phyloP scores from a whole-genome alignment of 2,888 invertebrate genomes.

The Drosophila nr. medialis region DNA sequence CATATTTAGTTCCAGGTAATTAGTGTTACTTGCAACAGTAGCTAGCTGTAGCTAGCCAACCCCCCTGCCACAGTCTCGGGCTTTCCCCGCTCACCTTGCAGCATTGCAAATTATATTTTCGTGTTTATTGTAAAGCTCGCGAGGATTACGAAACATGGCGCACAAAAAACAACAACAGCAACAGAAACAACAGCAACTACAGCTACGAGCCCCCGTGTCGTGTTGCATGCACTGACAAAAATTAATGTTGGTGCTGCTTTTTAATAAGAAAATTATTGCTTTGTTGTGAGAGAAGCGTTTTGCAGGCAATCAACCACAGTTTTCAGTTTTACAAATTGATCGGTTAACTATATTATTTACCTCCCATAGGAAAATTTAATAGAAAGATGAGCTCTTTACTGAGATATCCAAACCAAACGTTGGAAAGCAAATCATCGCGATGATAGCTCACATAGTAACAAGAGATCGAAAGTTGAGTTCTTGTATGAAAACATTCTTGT shows the following conservation, averaged over 20 bases:
- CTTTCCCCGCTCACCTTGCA: slow-evolving; percentile 38
- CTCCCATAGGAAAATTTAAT: fast-evolving
- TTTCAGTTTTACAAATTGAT: neutral
- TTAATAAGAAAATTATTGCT: neutral
- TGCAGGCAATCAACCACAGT: neutral
- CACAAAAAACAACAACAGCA: slow-evolving; percentile 24
- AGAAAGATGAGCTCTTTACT: neutral
- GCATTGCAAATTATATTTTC: slow-evolving; percentile 77
- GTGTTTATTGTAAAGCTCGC: slow-evolving; percentile 77
- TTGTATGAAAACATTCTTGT: no score
- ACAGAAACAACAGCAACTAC: neutral
- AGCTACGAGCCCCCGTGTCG: slow-evolving; percentile 31
- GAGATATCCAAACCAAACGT: neutral
- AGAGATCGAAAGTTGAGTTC: no score
- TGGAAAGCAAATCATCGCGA: neutral
- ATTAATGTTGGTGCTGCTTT: neutral
- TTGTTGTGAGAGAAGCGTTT: neutral
- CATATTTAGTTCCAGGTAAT: slow-evolving; percentile 94
- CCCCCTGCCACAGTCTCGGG: neutral
- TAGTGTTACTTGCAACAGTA: slow-evolving; percentile 73
- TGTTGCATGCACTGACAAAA: slow-evolving; percentile 17
- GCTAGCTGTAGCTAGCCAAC: slow-evolving; percentile 2
- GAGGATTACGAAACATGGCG: slow-evolving; percentile 64
- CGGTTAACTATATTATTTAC: neutral
- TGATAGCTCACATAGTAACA: neutral